phyloP scores from a whole-genome alignment of 1,140 invertebrate species.

The Brachionus angularis region DNA sequence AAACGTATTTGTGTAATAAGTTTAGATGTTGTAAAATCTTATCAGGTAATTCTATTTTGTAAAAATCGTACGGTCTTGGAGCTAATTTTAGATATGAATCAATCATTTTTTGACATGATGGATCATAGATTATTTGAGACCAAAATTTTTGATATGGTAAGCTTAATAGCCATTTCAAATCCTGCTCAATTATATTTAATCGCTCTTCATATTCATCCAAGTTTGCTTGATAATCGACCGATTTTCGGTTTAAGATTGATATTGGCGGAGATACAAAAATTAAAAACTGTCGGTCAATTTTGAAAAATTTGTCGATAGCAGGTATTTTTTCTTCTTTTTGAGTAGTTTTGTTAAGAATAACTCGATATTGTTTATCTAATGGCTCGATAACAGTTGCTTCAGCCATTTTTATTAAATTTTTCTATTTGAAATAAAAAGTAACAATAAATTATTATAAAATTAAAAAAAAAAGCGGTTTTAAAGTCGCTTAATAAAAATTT shows the following conservation, averaged over 20 bases:
- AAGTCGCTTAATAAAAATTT: no score
- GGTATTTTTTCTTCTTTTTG: conserved; percentile 41
- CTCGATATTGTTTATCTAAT: conserved; percentile 8
- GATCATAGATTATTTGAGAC: conserved; percentile 36
- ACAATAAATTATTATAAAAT: no score
- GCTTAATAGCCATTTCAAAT: conserved; percentile 41
- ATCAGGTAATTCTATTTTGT: conserved; percentile 3
- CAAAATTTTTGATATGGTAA: conserved; percentile 39
- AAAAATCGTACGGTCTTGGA: conserved; percentile 21
- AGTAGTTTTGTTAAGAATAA: conserved; percentile 25
- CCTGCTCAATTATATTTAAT: background rate
- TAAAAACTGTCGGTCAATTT: conserved; percentile 21
- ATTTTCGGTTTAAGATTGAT: background rate
- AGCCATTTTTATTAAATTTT: background rate
- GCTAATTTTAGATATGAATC: conserved; percentile 26
- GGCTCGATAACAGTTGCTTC: background rate
- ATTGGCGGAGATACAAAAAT: background rate
- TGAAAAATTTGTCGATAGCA: conserved; percentile 22
- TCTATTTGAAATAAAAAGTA: no score
- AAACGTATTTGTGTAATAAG: conserved; percentile 10
- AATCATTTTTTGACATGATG: conserved; percentile 7
- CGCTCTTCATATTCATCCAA: conserved; percentile 27
- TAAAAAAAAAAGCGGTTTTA: no score
- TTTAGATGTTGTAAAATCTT: background rate
- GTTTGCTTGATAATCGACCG: background rate